A percentile compares a stretch with the other conserved stretches of the same genome.
Conservation (phyloP, 2,888 invertebrate genomes). For the Acleris holmiana region DNA sequence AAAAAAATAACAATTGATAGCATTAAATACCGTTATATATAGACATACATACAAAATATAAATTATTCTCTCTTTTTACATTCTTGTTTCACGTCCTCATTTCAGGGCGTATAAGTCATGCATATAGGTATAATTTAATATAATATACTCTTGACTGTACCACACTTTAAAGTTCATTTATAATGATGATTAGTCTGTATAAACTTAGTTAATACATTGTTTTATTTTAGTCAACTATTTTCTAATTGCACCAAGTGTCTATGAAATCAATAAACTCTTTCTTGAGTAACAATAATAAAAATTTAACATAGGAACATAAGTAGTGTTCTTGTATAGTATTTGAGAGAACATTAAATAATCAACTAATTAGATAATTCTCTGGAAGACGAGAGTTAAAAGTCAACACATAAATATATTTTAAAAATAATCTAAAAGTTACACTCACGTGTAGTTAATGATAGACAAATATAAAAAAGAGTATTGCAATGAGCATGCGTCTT, state of each 20-base stretch:
- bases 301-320: slow-evolving; percentile 68
- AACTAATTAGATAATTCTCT: slow-evolving; percentile 22
- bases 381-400: slow-evolving; percentile 31
- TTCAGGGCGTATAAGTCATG: slow-evolving; percentile 11
- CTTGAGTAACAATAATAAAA: slow-evolving; percentile 69
- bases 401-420: slow-evolving; percentile 19
- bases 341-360: slow-evolving; percentile 21
- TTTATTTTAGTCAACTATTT: slow-evolving; percentile 27
- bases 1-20: slow-evolving; percentile 25
- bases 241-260: slow-evolving; percentile 47
- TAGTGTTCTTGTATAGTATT: slow-evolving; percentile 45
- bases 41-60: slow-evolving; percentile 27
- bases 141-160: slow-evolving; percentile 27
- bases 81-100: too few species aligned
- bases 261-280: slow-evolving; percentile 60
- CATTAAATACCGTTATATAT: slow-evolving; percentile 19
- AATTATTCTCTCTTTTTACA: slow-evolving; percentile 13
- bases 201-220: slow-evolving; percentile 26
- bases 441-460: slow-evolving; percentile 3
- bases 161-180: slow-evolving; percentile 15
- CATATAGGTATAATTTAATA: slow-evolving; percentile 11
- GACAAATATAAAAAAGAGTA: neutral
- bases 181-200: slow-evolving; percentile 15
- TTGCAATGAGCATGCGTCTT: neutral
- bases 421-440: slow-evolving; percentile 9